These are phyloP conservation scores for Pinna nobilis DNA, from an alignment of 1,140 invertebrate genomes.

Conservation along the genomic window DNA sequence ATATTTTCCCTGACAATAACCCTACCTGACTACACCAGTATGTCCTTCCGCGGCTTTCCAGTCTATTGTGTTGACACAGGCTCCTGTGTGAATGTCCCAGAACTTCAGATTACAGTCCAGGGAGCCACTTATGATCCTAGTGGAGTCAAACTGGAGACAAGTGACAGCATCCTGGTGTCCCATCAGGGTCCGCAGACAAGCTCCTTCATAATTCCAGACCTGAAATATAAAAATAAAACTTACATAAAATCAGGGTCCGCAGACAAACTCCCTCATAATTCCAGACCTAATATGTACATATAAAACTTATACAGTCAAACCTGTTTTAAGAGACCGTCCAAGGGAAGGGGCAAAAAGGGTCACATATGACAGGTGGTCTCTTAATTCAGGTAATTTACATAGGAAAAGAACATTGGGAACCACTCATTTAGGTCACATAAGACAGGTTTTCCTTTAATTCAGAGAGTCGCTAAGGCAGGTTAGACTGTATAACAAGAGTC, in stretches of 20 bases:
- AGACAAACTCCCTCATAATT: too few relatives aligned
- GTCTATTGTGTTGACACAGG: conserved; percentile 77
- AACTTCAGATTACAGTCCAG: conserved; percentile 77
- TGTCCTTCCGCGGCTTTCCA: conserved; percentile 79
- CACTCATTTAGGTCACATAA: too few relatives aligned
- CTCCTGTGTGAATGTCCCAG: conserved; percentile 75
- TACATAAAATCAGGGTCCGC: conserved; percentile 76
- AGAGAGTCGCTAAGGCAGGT: too few relatives aligned
- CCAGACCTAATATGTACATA: conserved; percentile 79
- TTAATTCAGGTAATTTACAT: conserved; percentile 47
- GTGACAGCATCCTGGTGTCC: conserved; percentile 77
- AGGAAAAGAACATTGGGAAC: too few relatives aligned
- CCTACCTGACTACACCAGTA: conserved; percentile 75
- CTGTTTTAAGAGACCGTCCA: too few relatives aligned
- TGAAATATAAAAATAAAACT: conserved; percentile 41
- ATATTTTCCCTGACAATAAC: background rate
- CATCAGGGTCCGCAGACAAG: conserved; percentile 73
- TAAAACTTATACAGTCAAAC: too few relatives aligned
- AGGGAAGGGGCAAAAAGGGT: too few relatives aligned
- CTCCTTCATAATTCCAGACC: conserved; percentile 75
- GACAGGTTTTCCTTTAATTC: too few relatives aligned
- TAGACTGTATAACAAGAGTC: too few relatives aligned
- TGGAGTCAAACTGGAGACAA: conserved; percentile 76
- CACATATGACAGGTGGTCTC: conserved; percentile 77
- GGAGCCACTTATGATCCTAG: conserved; percentile 76